Evolutionary conservation across 2,113 vertebrate species (phyloP).

Genomic region (Casuarius casuarius): DNA sequence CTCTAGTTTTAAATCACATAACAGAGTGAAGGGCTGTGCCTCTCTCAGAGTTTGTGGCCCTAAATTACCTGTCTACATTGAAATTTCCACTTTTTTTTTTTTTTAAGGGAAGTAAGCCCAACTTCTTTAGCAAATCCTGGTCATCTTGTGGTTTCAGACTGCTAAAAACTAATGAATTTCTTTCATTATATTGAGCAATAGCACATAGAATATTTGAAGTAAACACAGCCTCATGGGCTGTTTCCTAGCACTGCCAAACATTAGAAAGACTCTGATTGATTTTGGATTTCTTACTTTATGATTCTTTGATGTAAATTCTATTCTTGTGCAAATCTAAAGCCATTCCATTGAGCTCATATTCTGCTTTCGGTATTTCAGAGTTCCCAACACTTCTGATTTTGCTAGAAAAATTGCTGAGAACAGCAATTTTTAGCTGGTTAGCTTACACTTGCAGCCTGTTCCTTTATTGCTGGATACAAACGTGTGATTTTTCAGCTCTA

Average conservation of each 20-base stretch:
- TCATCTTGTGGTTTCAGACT: background rate
- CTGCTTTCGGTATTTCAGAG: background rate
- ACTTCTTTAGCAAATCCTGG: background rate
- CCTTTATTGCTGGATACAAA: background rate
- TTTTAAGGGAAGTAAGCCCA: background rate
- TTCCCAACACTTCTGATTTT: background rate
- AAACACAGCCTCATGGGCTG: background rate
- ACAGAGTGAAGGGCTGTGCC: background rate
- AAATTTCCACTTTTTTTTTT: background rate
- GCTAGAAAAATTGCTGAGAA: background rate
- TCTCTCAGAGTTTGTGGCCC: background rate
- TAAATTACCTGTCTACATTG: background rate
- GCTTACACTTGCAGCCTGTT: background rate
- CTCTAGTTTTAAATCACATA: background rate
- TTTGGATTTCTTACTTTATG: background rate
- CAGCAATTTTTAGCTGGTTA: background rate
- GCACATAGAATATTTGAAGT: background rate
- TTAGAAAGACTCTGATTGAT: background rate
- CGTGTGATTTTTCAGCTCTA: background rate
- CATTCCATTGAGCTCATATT: background rate
- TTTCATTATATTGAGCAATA: background rate
- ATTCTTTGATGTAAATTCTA: background rate
- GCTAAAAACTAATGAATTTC: background rate
- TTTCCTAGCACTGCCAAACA: background rate
- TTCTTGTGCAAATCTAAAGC: background rate